These are phyloP conservation scores for Priocnemis perturbator DNA, from an alignment of 2,888 invertebrate species.

Conservation along the genomic window DNA sequence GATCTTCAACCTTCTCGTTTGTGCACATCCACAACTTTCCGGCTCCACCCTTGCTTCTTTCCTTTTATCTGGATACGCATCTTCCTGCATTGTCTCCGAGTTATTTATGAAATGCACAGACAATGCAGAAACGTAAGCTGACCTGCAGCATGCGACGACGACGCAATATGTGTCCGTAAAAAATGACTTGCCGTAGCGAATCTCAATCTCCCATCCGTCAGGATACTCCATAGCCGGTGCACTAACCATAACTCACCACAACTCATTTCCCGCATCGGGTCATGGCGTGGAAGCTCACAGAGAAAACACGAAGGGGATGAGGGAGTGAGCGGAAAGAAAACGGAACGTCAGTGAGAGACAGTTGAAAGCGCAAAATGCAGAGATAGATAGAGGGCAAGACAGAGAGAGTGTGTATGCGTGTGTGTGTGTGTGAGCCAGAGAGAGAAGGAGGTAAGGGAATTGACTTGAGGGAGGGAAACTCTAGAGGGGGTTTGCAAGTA, in stretches of 20 bases:
- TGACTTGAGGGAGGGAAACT: conserved; percentile 19
- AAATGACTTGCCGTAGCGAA: no score
- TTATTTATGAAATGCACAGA: no score
- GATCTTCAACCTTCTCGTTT: conserved; percentile 33
- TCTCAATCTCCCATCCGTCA: no score
- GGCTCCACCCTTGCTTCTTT: conserved; percentile 24
- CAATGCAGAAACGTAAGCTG: no score
- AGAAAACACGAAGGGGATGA: conserved; percentile 34
- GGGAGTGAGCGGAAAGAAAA: conserved; percentile 21
- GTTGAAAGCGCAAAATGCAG: not conserved
- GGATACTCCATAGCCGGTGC: no score
- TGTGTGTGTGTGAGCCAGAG: no score
- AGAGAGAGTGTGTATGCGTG: not conserved
- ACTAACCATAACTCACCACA: no score
- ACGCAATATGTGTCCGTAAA: no score
- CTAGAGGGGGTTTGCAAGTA: conserved; percentile 35
- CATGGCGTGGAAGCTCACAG: conserved; percentile 37
- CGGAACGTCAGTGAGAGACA: not conserved
- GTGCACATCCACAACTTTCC: conserved; percentile 27
- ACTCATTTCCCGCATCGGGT: conserved; percentile 59
- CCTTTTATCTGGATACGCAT: conserved; percentile 14
- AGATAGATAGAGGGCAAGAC: conserved; percentile 8
- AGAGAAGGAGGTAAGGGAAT: conserved; percentile 15
- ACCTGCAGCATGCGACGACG: no score
- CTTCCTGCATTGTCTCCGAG: not conserved